Evolutionary conservation across 2,888 invertebrate genomes (phyloP).

Genomic region (Caenorhabditis sp.): DNA sequence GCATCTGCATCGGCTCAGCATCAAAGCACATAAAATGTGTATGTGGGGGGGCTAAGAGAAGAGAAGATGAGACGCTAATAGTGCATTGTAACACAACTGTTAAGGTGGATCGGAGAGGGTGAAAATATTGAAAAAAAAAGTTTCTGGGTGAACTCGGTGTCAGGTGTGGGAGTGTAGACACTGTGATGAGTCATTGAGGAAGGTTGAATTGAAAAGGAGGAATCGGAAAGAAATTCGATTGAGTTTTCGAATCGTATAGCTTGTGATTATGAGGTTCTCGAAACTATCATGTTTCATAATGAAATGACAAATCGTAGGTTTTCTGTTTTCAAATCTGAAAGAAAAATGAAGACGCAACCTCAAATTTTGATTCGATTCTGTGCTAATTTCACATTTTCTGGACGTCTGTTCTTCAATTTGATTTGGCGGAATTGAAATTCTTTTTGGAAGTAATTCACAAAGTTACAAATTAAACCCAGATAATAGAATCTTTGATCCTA

Average conservation of each 20-base stretch:
- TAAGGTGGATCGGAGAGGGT: neutral
- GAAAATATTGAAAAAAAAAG: conserved; percentile 7
- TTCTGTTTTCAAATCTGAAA: no score
- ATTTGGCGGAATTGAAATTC: no score
- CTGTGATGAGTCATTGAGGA: conserved; percentile 11
- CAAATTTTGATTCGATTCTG: no score
- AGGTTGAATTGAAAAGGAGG: neutral
- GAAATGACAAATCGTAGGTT: no score
- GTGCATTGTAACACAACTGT: conserved; percentile 58
- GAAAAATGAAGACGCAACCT: no score
- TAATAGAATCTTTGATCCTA: neutral
- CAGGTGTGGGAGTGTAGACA: neutral
- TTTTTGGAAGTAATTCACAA: no score
- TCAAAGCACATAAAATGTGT: conserved; percentile 59
- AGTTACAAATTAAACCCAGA: no score
- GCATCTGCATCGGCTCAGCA: conserved; percentile 40
- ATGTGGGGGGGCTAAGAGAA: conserved; percentile 14
- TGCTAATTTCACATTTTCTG: no score
- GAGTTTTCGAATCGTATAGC: neutral
- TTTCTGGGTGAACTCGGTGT: neutral
- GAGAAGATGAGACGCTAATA: conserved; percentile 4
- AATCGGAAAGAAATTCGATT: neutral
- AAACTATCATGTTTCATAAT: no score
- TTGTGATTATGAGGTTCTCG: no score
- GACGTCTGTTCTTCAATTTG: no score